These are phyloP conservation scores for Hyalella azteca DNA, from an alignment of 2,888 invertebrate genomes.

Conservation along the genomic window DNA sequence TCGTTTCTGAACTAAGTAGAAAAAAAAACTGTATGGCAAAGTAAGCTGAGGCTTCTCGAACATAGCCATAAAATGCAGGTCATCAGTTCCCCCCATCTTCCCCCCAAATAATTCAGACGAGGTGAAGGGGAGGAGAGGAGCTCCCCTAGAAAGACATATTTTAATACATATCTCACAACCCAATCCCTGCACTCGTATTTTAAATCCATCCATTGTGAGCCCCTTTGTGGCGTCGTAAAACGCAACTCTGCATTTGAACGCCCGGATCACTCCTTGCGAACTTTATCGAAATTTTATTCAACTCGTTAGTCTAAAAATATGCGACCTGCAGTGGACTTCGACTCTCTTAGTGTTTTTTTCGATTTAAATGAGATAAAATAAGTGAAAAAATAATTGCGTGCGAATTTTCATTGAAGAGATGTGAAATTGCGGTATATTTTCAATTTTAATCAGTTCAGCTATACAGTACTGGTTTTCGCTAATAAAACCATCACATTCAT, in stretches of 20 bases:
- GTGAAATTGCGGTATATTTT: too few relatives aligned
- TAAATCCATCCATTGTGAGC: slow-evolving; percentile 18
- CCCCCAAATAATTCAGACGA: neutral
- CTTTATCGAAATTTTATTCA: slow-evolving; percentile 34
- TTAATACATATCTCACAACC: slow-evolving; percentile 37
- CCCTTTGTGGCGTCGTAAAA: slow-evolving; percentile 31
- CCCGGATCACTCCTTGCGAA: slow-evolving; percentile 6
- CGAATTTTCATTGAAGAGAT: too few relatives aligned
- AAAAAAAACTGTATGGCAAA: too few relatives aligned
- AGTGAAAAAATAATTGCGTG: too few relatives aligned
- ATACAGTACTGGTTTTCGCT: too few relatives aligned
- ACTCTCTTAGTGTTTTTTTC: neutral
- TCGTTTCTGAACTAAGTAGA: too few relatives aligned
- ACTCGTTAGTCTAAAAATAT: slow-evolving; percentile 21
- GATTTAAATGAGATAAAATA: too few relatives aligned
- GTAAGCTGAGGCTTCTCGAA: neutral
- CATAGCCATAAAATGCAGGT: slow-evolving; percentile 33
- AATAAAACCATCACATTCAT: too few relatives aligned
- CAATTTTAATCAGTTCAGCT: too few relatives aligned
- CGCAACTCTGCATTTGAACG: slow-evolving; percentile 33
- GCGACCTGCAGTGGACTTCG: neutral
- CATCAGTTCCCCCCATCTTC: neutral
- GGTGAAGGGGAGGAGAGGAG: neutral
- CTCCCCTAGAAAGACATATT: slow-evolving; percentile 26
- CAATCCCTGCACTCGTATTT: slow-evolving; percentile 30